Evolutionary conservation across 2,113 vertebrate genomes (phyloP), one percentile per base, ranked within the genome.

Genomic region (Petaurus breviceps): DNA sequence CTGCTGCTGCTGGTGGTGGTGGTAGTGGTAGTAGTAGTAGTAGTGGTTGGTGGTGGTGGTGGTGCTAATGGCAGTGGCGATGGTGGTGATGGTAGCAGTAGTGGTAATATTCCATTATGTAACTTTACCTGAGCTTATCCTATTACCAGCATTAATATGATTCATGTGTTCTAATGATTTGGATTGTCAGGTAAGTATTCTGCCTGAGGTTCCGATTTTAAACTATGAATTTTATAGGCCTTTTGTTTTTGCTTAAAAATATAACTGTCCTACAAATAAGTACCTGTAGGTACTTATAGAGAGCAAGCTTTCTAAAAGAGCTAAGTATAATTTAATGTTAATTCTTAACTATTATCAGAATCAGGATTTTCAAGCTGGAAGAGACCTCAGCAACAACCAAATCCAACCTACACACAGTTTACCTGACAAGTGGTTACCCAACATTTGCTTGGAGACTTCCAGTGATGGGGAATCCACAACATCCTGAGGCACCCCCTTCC

Each of bases 211-310:
- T 14, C 49, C 89, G 31, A 90, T n/a, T 68, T 2, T 95, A 46
- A 93, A 49, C 43, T 25, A 84, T 97, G 52, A 54, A 28, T 68
- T 92, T 53, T 95, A 89, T 3, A 51, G 52, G 37, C 46, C 26
- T 92, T 94, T 92, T 91, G 9, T 94, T 68, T 61, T 68, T 37
- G 26, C 93, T 77, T 92, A 52, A 93, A 90, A 96, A 92, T 68
- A 50, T 24, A 53, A n/a, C 31, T 55, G 46, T 94, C 84, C 89
- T 54, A 94, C 95, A 31, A 89, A 16, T 47, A 50, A 96, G 47
- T 49, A 49, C 24, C 11, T 89, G 51, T 54, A 91, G 43, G 51
- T 50, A 47, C 55, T 91, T 54, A 14, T 2, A 90, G 8, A 57
- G 26, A 68, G 37, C 55, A n/a, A 50, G 5, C 14, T 61, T 50